Base-by-base conservation (phyloP, 2,888 invertebrate species). In the Scotopteryx bipunctaria region DNA sequence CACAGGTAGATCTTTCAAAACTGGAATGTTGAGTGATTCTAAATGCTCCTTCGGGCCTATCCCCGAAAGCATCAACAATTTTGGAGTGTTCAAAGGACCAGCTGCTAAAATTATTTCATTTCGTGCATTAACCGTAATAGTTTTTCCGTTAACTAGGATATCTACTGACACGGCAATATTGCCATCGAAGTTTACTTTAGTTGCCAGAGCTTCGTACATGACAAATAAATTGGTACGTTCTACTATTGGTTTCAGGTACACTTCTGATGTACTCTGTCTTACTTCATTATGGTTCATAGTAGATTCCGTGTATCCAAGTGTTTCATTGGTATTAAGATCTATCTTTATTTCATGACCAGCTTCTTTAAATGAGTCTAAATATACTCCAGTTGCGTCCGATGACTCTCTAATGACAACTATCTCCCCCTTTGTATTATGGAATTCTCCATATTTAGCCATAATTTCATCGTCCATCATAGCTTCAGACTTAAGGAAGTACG, bases 101-200 rank as follows among this genome's bases (percentile, higher is more conserved):
- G 86, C 86, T 0, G 84, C 80, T 8, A 91, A 14, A 32, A 91
- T 85, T 0, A 91, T 72, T 59, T 92, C 91, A 55, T 80, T 89
- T 9, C 54, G 78, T 0, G 78, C 83, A 11, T 43, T 43, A 0
- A 63, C 37, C 9, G 16, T 61, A n/a, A 53, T 59, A 6, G 27
- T 53, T 2, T 36, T 0, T 3, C 31, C 43, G 0, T 56, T 3
- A 3, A 55, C 36, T 16, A 40, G 5, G 0, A 55, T 50, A 27
- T 60, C 32, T 0, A 67, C 65, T 3, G 45, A 56, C 11, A 51
- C 36, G 5, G 63, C 64, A 8, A 13, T 33, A 0, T 37, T 32
- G 11, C 57, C 51, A 36, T 33, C 43, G n/a, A 64, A 27, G 9
- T 53, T 43, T 3, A 67, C 49, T 42, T 32, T 65, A 3, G 17